A percentile compares a stretch with the other conserved stretches of the same genome.
Conservation (phyloP, 2,797 vertebrate genomes). For the Xenentodon cancila region DNA sequence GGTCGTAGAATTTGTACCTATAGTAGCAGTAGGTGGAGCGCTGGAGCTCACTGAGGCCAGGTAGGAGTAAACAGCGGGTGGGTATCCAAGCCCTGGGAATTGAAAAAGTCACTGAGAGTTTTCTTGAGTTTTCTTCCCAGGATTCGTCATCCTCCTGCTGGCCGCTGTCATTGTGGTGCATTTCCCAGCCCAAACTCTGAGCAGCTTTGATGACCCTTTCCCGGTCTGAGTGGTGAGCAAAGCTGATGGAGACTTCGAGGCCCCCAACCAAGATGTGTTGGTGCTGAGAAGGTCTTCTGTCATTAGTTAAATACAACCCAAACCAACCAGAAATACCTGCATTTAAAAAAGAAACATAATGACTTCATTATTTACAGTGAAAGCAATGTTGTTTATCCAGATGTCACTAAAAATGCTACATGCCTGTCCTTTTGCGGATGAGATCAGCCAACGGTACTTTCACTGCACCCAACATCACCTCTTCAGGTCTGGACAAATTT, state of each 20-base stretch:
- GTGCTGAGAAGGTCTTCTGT: constrained; percentile 48
- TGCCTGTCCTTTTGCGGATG: constrained; percentile 81
- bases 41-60: constrained; percentile 81
- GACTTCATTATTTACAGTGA: not conserved
- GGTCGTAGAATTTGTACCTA: constrained; percentile 90
- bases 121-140: constrained; percentile 37
- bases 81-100: constrained; percentile 91
- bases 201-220: constrained; percentile 87
- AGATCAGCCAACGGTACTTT: constrained; percentile 78
- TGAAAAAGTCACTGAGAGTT: constrained; percentile 79
- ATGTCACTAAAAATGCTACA: not conserved
- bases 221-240: constrained; percentile 86
- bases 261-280: constrained; percentile 86
- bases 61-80: constrained; percentile 82
- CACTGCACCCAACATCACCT: constrained; percentile 77
- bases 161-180: constrained; percentile 10
- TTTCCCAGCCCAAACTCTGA: constrained; percentile 84
- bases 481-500: constrained; percentile 46
- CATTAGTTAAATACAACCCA: constrained; percentile 79
- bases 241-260: constrained; percentile 88
- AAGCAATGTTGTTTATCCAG: not conserved
- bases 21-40: constrained; percentile 90
- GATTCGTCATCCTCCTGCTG: constrained; percentile 53
- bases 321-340: constrained; percentile 95
- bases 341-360: constrained; percentile 1